A percentile compares a stretch with the other conserved stretches of the same genome.
These are phyloP conservation scores for Orchesellides sinensis DNA, from an alignment of 2,888 invertebrate species.

Conservation along the genomic window DNA sequence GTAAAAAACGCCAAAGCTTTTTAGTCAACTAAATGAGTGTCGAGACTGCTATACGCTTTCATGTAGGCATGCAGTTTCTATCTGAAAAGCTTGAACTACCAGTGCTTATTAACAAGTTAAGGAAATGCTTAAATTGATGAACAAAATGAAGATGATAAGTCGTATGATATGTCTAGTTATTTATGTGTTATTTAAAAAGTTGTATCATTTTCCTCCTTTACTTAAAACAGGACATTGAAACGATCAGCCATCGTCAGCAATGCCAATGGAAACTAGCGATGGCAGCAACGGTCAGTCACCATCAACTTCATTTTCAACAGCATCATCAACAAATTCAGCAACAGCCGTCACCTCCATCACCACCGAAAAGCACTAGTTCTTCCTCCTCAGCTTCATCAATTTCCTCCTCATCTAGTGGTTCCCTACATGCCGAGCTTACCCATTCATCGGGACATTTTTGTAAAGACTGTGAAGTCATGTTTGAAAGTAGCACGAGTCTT, in stretches of 20 bases:
- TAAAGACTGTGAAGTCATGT: constrained; percentile 86
- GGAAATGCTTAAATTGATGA: constrained; percentile 51
- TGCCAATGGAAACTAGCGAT: constrained; percentile 78
- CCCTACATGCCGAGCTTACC: constrained; percentile 77
- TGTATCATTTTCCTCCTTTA: constrained; percentile 26
- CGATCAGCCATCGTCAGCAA: constrained; percentile 30
- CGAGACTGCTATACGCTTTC: background rate
- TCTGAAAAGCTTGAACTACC: background rate
- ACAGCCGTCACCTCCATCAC: constrained; percentile 63
- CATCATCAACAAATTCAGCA: constrained; percentile 64
- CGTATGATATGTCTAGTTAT: background rate
- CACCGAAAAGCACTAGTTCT: constrained; percentile 50
- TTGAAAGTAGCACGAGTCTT: constrained; percentile 86
- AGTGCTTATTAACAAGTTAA: constrained; percentile 20
- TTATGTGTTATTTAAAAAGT: constrained; percentile 17
- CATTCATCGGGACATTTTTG: constrained; percentile 79
- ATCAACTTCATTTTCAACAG: constrained; percentile 75
- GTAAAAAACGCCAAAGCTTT: background rate
- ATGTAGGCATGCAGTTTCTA: background rate
- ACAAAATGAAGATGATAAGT: background rate
- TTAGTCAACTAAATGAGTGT: background rate
- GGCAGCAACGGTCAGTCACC: constrained; percentile 79
- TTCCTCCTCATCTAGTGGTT: constrained; percentile 73
- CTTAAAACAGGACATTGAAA: constrained; percentile 48
- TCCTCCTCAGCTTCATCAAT: constrained; percentile 21